Evolutionary conservation across 2,797 vertebrate species (phyloP).

Genomic region (Macroramphosus scolopax): DNA sequence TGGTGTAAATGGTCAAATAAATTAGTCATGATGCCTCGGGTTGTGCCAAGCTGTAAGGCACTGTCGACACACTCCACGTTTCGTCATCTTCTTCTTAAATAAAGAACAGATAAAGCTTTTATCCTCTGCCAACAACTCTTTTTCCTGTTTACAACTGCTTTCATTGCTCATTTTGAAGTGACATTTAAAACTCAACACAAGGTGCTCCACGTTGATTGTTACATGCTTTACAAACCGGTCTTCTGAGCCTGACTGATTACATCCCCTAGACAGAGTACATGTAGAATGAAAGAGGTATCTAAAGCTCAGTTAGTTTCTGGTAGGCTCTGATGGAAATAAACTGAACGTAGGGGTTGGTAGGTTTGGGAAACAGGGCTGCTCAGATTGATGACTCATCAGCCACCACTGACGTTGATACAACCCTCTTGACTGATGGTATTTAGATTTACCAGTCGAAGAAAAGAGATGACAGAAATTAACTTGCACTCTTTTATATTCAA

Average conservation of each 20-base stretch:
- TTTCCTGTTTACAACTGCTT: constrained; percentile 10
- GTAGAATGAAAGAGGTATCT: not conserved
- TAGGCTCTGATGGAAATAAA: too few species aligned
- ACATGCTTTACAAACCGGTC: constrained; percentile 10
- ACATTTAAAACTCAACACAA: constrained; percentile 7
- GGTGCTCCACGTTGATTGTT: not conserved
- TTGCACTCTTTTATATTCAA: not conserved
- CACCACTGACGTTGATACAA: too few species aligned
- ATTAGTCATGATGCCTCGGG: constrained; percentile 32
- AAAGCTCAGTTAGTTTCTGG: too few species aligned
- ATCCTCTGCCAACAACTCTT: not conserved
- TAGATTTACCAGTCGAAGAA: too few species aligned
- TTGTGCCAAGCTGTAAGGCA: constrained; percentile 15
- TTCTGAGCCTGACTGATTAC: constrained; percentile 7
- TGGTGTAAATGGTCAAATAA: constrained; percentile 32
- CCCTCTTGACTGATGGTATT: too few species aligned
- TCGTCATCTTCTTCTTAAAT: constrained; percentile 17
- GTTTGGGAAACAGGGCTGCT: too few species aligned
- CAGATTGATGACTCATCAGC: too few species aligned
- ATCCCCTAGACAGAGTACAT: not conserved
- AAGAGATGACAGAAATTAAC: too few species aligned
- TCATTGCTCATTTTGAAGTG: constrained; percentile 17
- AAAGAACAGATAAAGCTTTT: constrained; percentile 1
- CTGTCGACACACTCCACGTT: constrained; percentile 3
- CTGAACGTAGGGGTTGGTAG: too few species aligned